Percentiles rank a stretch among this genome's conserved stretches.
Conservation (phyloP, 1,140 invertebrate species). For the Lithobius niger region DNA sequence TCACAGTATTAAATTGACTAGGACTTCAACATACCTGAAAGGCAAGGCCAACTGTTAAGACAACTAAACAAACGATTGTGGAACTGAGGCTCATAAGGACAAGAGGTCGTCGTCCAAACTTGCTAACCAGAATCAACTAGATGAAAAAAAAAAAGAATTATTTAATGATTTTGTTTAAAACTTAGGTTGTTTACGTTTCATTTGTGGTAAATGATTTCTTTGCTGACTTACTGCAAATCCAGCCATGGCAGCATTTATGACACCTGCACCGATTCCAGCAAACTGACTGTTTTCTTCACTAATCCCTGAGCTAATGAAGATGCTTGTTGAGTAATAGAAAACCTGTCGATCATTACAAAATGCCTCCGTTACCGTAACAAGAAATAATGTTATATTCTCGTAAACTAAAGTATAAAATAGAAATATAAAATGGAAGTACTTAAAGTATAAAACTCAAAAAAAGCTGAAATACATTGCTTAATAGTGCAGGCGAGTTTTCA, state of each 20-base stretch:
- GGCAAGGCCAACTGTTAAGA: too few species aligned
- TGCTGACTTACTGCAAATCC: conserved; percentile 38
- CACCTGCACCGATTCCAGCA: conserved; percentile 54
- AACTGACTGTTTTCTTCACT: conserved; percentile 40
- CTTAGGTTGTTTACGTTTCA: not conserved
- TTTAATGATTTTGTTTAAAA: too few species aligned
- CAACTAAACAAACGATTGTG: too few species aligned
- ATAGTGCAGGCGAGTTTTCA: too few species aligned
- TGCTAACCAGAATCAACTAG: conserved; percentile 36
- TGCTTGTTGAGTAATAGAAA: conserved; percentile 62
- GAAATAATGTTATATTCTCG: not conserved
- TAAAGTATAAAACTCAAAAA: not conserved
- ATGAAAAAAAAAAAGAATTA: not conserved
- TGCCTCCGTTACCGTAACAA: too few species aligned
- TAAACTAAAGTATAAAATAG: not conserved
- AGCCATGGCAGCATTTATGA: conserved; percentile 54
- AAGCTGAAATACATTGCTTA: not conserved
- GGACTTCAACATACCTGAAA: too few species aligned
- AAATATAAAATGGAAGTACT: not conserved
- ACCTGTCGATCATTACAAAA: too few species aligned
- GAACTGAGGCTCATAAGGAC: too few species aligned
- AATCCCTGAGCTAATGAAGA: conserved; percentile 52
- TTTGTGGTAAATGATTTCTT: not conserved
- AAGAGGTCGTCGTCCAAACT: conserved; percentile 41
- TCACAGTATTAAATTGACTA: too few species aligned